Conservation (phyloP, 2,113 vertebrate species). For the Emydura subglobosa region DNA sequence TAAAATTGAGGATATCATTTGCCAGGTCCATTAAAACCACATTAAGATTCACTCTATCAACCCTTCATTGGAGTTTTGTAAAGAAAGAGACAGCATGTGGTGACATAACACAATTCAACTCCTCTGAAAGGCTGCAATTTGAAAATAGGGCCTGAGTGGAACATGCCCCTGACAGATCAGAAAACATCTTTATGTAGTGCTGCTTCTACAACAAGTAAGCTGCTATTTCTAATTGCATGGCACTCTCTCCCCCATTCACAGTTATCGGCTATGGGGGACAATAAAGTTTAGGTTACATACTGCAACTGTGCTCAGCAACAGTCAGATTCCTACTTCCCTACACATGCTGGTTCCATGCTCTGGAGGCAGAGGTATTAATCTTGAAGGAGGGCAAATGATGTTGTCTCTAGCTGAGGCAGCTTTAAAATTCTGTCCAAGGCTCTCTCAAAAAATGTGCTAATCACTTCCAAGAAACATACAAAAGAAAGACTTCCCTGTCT, state of each 20-base stretch:
- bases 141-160: not conserved
- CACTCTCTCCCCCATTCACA: not conserved
- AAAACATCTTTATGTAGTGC: not conserved
- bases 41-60: not conserved
- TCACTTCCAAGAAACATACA: not conserved
- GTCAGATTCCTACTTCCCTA: not conserved
- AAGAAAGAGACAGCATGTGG: not conserved
- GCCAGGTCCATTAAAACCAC: not conserved
- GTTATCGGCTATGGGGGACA: not conserved
- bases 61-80: not conserved
- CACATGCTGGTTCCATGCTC: not conserved
- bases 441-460: not conserved
- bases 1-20: not conserved
- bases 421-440: not conserved
- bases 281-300: not conserved
- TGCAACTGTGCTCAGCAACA: not conserved
- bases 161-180: not conserved
- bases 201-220: too few species aligned
- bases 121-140: not conserved
- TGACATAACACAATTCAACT: not conserved
- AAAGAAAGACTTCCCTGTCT: not conserved
- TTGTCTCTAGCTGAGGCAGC: not conserved
- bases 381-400: not conserved
- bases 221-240: not conserved
- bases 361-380: rapidly evolving